Evolutionary conservation across 2,113 vertebrate genomes (phyloP).

Genomic region (Chaetura pelagica): DNA sequence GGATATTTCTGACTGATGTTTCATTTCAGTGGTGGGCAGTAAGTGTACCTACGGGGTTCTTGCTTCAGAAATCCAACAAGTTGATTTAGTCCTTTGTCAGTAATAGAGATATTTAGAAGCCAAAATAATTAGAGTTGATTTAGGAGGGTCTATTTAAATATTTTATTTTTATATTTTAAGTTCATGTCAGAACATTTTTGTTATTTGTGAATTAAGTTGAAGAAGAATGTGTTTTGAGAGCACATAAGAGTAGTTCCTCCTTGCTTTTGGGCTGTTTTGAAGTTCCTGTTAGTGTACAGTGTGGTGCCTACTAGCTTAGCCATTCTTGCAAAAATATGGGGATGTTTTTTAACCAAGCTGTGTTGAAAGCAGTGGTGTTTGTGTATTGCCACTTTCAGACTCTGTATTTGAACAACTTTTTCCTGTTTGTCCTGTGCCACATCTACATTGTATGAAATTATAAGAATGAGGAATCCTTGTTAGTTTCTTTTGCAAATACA

Average conservation of each 20-base stretch:
- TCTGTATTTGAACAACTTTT: conserved; percentile 4
- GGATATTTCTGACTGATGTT: conserved; percentile 32
- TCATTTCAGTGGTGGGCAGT: not conserved
- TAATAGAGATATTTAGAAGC: not conserved
- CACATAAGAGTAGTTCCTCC: conserved; percentile 4
- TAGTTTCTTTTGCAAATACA: not conserved
- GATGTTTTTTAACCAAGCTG: conserved; percentile 15
- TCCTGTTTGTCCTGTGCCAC: not conserved
- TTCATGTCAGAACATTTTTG: not conserved
- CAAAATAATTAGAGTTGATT: not conserved
- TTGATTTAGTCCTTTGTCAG: not conserved
- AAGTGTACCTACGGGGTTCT: not conserved
- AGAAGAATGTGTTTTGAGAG: not conserved
- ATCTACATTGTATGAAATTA: not conserved
- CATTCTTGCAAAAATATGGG: not conserved
- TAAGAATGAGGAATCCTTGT: not conserved
- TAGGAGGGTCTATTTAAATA: not conserved
- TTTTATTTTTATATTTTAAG: not conserved
- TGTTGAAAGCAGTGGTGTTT: not conserved
- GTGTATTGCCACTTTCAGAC: not conserved
- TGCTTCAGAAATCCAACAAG: not conserved
- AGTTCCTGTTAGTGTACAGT: not conserved
- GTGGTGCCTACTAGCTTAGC: conserved; percentile 7
- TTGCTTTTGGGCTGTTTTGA: not conserved
- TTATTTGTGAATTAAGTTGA: not conserved